Evolutionary conservation across 2,113 vertebrate genomes (phyloP).

Genomic region (Gasterosteus aculeatus): DNA sequence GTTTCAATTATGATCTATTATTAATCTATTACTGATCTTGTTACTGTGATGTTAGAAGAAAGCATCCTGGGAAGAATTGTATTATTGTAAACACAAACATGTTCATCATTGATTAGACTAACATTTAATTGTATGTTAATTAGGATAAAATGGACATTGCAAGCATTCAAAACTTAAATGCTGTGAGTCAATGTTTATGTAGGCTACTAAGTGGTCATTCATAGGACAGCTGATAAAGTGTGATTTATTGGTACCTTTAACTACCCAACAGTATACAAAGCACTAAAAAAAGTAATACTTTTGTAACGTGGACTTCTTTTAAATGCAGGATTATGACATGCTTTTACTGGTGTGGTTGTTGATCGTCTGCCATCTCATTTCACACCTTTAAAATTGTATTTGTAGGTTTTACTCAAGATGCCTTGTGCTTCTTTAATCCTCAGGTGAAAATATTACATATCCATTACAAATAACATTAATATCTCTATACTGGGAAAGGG

Average conservation of each 20-base stretch:
- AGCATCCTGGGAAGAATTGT: slow-evolving; percentile 1
- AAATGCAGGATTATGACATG: not conserved
- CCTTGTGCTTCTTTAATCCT: not conserved
- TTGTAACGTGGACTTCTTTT: not conserved
- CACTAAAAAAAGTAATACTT: not conserved
- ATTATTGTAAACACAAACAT: not conserved
- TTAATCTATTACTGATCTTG: not conserved
- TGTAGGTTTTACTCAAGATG: not conserved
- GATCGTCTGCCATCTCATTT: too few relatives aligned
- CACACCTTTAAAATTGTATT: too few relatives aligned
- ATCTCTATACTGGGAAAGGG: too few relatives aligned
- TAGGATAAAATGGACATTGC: not conserved
- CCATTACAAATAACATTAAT: not conserved
- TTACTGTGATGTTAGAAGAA: not conserved
- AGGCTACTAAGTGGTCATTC: not conserved
- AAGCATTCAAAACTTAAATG: not conserved
- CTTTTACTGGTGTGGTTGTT: too few relatives aligned
- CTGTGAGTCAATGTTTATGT: not conserved
- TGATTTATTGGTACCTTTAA: too few relatives aligned
- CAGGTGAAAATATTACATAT: not conserved
- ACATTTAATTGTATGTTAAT: not conserved
- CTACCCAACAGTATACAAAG: too few relatives aligned
- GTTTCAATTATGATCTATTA: not conserved
- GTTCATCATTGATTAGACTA: not conserved
- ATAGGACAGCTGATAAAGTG: too few relatives aligned